These are phyloP conservation scores for Amiota mariae DNA, from an alignment of 2,888 invertebrate genomes.

Conservation along the genomic window DNA sequence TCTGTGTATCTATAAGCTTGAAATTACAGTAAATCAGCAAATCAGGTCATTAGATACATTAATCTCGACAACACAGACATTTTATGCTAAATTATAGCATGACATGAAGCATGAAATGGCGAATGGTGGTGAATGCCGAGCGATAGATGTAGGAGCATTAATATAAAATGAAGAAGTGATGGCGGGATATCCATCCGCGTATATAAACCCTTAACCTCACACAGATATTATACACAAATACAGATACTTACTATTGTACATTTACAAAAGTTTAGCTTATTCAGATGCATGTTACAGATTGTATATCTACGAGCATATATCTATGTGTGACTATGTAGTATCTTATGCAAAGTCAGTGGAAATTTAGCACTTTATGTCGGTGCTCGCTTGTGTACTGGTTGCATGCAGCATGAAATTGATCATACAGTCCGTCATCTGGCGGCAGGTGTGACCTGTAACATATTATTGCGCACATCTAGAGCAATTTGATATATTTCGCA, in stretches of 20 bases:
- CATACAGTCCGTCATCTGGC: not conserved
- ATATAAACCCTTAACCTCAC: constrained; percentile 12
- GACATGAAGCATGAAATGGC: constrained; percentile 40
- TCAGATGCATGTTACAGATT: not conserved
- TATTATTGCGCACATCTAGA: constrained; percentile 28
- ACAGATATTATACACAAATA: not conserved
- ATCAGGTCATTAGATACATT: constrained; percentile 69
- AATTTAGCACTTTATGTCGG: not conserved
- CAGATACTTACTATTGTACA: not conserved
- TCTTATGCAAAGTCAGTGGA: not conserved
- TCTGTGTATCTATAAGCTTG: constrained; percentile 45
- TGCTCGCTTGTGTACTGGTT: not conserved
- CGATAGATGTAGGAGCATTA: not conserved
- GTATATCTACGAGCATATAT: not conserved
- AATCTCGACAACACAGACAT: constrained; percentile 65
- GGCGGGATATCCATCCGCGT: not conserved
- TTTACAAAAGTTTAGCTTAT: not conserved
- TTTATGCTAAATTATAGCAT: constrained; percentile 64
- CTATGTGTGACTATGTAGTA: not conserved
- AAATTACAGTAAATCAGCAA: constrained; percentile 67
- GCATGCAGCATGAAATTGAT: constrained; percentile 7
- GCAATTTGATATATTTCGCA: constrained; percentile 27
- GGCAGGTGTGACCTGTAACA: constrained; percentile 23
- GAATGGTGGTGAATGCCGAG: constrained; percentile 6
- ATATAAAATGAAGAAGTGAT: no score